Conservation (phyloP, 2,113 vertebrate genomes). For the Butorides virescens region DNA sequence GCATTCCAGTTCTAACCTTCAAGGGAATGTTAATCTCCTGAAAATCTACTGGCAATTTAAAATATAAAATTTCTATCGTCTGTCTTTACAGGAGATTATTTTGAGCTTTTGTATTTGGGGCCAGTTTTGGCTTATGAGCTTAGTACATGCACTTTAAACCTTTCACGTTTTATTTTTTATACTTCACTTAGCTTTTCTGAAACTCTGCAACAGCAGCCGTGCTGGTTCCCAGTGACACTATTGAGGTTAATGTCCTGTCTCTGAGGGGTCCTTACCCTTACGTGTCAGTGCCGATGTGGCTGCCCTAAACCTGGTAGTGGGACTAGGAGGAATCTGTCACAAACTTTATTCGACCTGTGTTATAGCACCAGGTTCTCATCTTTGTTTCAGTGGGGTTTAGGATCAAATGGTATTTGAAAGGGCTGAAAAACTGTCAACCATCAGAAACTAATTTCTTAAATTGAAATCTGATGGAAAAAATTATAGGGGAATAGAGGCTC, state of each 20-base stretch:
- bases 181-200: neutral
- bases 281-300: neutral
- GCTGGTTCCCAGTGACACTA: neutral
- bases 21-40: conserved; percentile 51
- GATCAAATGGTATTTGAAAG: neutral
- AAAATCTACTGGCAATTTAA: conserved; percentile 32
- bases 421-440: neutral
- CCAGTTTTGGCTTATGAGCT: conserved; percentile 42
- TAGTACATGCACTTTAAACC: neutral
- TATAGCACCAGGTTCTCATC: neutral
- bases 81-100: conserved; percentile 28
- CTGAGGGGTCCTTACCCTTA: neutral
- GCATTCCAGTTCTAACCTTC: conserved; percentile 15
- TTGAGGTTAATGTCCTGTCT: neutral
- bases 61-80: conserved; percentile 4
- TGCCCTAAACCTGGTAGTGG: neutral
- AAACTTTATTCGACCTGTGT: neutral
- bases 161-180: conserved; percentile 3
- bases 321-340: neutral
- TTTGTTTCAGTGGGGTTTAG: neutral
- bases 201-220: neutral
- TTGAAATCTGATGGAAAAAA: neutral
- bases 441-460: neutral
- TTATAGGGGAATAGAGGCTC: neutral
- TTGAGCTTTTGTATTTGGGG: neutral